Evolutionary conservation across 2,888 invertebrate species (phyloP).

Genomic region (Platycheirus albimanus): DNA sequence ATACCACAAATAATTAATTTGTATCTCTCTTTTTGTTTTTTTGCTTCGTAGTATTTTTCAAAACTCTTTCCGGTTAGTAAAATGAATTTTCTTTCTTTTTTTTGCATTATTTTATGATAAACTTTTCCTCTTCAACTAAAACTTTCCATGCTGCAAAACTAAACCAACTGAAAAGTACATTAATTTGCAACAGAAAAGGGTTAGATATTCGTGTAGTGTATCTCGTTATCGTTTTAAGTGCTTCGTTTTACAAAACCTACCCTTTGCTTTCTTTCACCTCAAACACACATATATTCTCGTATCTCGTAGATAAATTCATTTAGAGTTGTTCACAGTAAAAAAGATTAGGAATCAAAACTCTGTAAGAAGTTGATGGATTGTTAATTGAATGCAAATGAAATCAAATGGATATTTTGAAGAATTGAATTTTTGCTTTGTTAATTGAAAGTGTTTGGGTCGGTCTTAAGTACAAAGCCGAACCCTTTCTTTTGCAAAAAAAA

Average conservation of each 20-base stretch:
- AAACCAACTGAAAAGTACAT: slow-evolving; percentile 24
- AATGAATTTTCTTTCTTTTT: slow-evolving; percentile 22
- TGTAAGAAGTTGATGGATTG: slow-evolving; percentile 77
- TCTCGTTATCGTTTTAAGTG: slow-evolving; percentile 47
- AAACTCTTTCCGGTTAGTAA: slow-evolving; percentile 57
- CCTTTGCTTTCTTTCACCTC: too few relatives aligned
- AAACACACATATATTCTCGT: neutral
- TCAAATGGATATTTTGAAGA: slow-evolving; percentile 71
- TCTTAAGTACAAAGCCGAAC: slow-evolving; percentile 9
- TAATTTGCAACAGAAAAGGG: slow-evolving; percentile 31
- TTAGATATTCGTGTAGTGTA: slow-evolving; percentile 13
- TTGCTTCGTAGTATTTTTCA: slow-evolving; percentile 28
- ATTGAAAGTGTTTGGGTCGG: slow-evolving; percentile 41
- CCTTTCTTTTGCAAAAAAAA: slow-evolving; percentile 41
- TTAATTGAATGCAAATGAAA: slow-evolving; percentile 78
- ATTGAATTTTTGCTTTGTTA: slow-evolving; percentile 48
- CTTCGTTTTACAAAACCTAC: slow-evolving; percentile 1
- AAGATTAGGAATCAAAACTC: slow-evolving; percentile 72
- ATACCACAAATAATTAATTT: slow-evolving; percentile 43
- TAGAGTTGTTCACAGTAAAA: slow-evolving; percentile 18
- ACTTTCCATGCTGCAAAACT: neutral
- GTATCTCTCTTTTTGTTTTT: slow-evolving; percentile 30
- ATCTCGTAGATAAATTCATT: neutral
- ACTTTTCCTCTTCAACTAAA: slow-evolving; percentile 18
- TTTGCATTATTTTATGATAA: too few relatives aligned